phyloP scores from a whole-genome alignment of 2,797 vertebrate genomes.

The Etheostoma perlongum region DNA sequence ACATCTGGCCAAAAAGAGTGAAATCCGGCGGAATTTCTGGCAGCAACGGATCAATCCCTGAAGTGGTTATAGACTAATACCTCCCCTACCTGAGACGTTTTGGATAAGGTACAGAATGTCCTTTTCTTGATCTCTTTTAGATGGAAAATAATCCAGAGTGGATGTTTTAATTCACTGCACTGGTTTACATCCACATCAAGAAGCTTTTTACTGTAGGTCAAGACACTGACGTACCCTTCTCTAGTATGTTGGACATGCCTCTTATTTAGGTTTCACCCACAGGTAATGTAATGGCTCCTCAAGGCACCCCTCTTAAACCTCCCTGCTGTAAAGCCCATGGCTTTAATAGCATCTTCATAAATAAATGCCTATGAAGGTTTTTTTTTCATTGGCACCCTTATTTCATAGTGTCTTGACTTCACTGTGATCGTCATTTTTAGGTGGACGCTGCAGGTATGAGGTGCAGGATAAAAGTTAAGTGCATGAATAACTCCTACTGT shows the following conservation, averaged over 20 bases:
- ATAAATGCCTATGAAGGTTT: constrained; percentile 55
- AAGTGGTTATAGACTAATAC: too few relatives aligned
- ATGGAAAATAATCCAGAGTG: constrained; percentile 23
- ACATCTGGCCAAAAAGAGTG: too few relatives aligned
- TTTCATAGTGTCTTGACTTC: constrained; percentile 52
- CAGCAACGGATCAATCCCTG: too few relatives aligned
- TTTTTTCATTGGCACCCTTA: constrained; percentile 38
- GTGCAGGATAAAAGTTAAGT: constrained; percentile 30
- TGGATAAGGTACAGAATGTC: not conserved
- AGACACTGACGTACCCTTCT: constrained; percentile 56
- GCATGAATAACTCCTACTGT: constrained; percentile 30
- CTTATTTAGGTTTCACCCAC: constrained; percentile 60
- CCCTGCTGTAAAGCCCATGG: constrained; percentile 43
- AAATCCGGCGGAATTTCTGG: too few relatives aligned
- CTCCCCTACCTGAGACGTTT: not conserved
- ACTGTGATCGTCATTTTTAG: constrained; percentile 24
- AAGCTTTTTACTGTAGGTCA: constrained; percentile 45
- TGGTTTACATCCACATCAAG: constrained; percentile 42
- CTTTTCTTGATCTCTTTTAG: constrained; percentile 29
- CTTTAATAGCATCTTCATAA: constrained; percentile 59
- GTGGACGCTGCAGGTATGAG: constrained; percentile 20
- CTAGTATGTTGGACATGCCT: constrained; percentile 50
- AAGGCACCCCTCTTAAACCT: constrained; percentile 59
- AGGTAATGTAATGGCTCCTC: constrained; percentile 55
- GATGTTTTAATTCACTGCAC: constrained; percentile 40